A percentile compares a stretch with the other conserved stretches of the same genome.
Conservation (phyloP, 2,113 vertebrate genomes). For the Rhinopomastus cyanomelas region DNA sequence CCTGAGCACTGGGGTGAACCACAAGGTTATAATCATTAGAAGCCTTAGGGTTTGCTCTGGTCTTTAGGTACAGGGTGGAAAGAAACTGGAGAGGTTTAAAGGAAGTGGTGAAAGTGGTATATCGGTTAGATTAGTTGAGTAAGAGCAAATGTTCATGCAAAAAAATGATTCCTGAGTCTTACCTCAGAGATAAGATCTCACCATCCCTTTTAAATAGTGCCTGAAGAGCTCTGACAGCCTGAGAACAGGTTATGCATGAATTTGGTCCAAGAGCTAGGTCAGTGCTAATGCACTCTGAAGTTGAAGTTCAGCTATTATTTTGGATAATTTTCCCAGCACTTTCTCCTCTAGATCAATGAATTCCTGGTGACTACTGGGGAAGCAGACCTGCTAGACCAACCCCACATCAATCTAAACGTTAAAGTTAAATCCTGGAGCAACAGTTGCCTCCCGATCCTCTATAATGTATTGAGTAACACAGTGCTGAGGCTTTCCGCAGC, state of each 20-base stretch:
- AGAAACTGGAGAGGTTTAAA: neutral
- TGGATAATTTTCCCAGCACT: neutral
- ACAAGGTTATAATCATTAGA: neutral
- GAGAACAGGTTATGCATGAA: neutral
- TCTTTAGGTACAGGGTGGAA: neutral
- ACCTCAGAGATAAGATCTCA: neutral
- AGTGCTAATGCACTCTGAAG: neutral
- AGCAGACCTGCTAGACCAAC: neutral
- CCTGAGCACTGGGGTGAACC: rapidly evolving
- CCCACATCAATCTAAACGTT: slow-evolving; percentile 1
- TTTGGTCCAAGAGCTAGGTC: neutral
- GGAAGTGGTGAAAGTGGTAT: neutral
- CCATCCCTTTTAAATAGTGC: neutral
- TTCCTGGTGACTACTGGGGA: neutral
- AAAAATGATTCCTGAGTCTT: neutral
- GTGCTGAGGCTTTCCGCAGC: neutral
- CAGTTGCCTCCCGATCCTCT: slow-evolving; percentile 13
- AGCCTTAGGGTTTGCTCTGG: neutral
- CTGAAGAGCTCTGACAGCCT: neutral
- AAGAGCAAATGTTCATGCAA: neutral
- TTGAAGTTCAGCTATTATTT: slow-evolving; percentile 16
- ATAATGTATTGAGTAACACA: neutral
- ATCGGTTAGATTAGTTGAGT: neutral
- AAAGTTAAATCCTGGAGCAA: neutral
- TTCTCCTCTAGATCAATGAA: slow-evolving; percentile 7